Evolutionary conservation across 1,140 invertebrate genomes (phyloP), one percentile per base, ranked within the genome.

Genomic region (Ceratina calcarata): DNA sequence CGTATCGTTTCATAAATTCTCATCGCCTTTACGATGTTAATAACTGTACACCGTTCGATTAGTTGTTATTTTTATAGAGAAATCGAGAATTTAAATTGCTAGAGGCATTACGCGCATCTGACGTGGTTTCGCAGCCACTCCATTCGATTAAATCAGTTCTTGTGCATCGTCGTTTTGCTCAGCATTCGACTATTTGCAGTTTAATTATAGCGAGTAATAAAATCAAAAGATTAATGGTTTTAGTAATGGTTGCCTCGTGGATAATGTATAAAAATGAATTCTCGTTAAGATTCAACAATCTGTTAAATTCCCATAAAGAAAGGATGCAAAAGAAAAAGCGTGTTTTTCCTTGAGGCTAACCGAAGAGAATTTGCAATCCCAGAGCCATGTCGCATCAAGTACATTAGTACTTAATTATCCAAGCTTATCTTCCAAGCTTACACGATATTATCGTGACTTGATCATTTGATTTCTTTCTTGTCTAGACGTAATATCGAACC

Each of bases 391-490:
- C 53, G 22, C 45, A 64, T 73, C 73, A n/a, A 49, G 75, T 71
- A 45, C 67, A 71, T 71, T 55, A 55, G 60, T 53, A 78, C 68
- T 69, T 37, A 70, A 64, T 78, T 62, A 64, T 53, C 15, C 67
- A 18, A 18, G 12, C n/a, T 78, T 78, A 78, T 78, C 75, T 57
- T 13, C 15, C 16, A 37, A 37, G 67, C 27, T 71, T 37, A 53
- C 24, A 24, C 27, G 45, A 57, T 16, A 71, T 62, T 62, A 77
- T 77, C 57, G 37, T 15, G 18, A 24, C 16, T 67, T 16, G 57
- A 58, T 77, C 66, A 61, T 62, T 77, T 51, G 18, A 77, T 61
- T 61, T 62, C 66, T 37, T 70, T 45, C 70, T 77, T 70, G 67
- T 70, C 27, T n/a, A 37, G 53, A 45, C 20, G 49, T 15, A 49